phyloP scores from a whole-genome alignment of 2,113 vertebrate species.

The Stictonetta naevosa region DNA sequence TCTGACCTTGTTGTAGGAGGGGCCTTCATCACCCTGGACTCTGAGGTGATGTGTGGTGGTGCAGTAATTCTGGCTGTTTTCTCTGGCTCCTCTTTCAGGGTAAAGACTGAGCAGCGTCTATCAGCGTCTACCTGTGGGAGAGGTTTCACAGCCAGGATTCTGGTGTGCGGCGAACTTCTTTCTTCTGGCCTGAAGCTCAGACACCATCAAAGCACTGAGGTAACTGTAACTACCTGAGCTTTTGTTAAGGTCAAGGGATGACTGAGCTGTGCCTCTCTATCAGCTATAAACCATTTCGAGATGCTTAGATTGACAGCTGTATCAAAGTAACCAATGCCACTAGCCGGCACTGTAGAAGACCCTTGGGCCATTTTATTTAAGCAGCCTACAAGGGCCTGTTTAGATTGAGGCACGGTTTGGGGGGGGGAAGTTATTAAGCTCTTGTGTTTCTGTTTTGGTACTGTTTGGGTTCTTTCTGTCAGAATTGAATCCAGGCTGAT shows the following conservation, averaged over 20 bases:
- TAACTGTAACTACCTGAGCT: not conserved
- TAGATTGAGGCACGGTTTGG: not conserved
- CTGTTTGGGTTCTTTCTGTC: not conserved
- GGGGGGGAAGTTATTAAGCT: not conserved
- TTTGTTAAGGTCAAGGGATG: not conserved
- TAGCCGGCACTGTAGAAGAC: no score
- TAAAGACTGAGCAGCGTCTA: not conserved
- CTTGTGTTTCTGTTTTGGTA: not conserved
- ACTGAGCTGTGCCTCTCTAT: no score
- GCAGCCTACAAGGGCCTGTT: not conserved
- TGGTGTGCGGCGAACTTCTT: not conserved
- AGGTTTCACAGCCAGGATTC: accelerated
- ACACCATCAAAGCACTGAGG: not conserved
- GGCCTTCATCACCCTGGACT: not conserved
- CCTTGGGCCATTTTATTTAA: not conserved
- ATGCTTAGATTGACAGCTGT: not conserved
- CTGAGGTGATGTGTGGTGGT: accelerated
- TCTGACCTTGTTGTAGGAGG: not conserved
- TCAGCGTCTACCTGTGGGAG: not conserved
- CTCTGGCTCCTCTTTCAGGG: not conserved
- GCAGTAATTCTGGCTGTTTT: no score
- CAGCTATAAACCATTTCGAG: not conserved
- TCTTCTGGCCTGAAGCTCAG: not conserved
- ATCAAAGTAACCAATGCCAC: not conserved
- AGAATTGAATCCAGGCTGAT: no score